Conservation (phyloP, 2,797 vertebrate species). For the Vultur gryphus region DNA sequence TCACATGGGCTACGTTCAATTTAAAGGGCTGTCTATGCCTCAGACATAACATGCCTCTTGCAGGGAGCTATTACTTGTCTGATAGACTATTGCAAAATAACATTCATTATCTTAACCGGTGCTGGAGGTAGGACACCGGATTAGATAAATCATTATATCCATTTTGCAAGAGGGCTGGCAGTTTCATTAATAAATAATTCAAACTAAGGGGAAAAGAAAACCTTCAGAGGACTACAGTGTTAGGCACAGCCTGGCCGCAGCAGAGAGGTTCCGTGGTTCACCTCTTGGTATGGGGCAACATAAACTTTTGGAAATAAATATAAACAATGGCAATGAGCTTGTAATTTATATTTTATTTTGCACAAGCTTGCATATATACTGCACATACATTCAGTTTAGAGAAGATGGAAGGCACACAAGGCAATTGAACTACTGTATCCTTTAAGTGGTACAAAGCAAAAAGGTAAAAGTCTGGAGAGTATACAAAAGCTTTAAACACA, state of each 20-base stretch:
- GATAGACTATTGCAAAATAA: conserved; percentile 46
- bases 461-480: conserved; percentile 89
- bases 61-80: conserved; percentile 29
- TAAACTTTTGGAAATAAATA: conserved; percentile 46
- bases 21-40: background rate
- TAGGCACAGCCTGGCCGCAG: background rate
- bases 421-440: conserved; percentile 97
- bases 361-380: conserved; percentile 99
- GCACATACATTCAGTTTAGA: conserved; percentile 99
- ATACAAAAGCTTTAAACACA: conserved; percentile 92
- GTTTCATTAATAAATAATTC: conserved; percentile 60
- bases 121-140: conserved; percentile 15
- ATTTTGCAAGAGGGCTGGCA: conserved; percentile 49
- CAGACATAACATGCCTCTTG: background rate
- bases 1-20: background rate
- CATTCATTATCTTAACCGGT: conserved; percentile 47
- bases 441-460: conserved; percentile 94
- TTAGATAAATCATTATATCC: conserved; percentile 46
- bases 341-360: conserved; percentile 96
- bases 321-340: conserved; percentile 78
- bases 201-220: background rate
- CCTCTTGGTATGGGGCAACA: background rate
- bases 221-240: background rate
- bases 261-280: background rate
- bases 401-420: conserved; percentile 99